Evolutionary conservation across 2,888 invertebrate genomes (phyloP).

Genomic region (Saturnia pavonia): DNA sequence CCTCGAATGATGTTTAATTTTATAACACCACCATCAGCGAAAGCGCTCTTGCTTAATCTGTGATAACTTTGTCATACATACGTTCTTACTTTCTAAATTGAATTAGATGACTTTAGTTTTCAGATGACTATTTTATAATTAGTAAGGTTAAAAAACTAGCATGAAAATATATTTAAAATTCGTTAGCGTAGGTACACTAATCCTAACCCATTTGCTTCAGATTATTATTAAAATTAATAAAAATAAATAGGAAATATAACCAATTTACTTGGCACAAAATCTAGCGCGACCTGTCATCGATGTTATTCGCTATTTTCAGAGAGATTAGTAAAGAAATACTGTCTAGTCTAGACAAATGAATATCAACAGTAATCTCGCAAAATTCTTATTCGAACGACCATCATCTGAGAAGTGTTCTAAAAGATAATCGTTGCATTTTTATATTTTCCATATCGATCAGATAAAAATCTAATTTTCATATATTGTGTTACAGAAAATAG

Average conservation of each 20-base stretch:
- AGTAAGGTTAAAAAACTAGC: not conserved
- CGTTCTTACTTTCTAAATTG: not conserved
- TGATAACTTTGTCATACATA: no score
- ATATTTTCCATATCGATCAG: not conserved
- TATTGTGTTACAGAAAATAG: not conserved
- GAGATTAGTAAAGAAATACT: constrained; percentile 8
- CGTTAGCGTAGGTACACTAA: not conserved
- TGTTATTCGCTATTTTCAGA: constrained; percentile 6
- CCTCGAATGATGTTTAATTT: not conserved
- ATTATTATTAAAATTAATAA: constrained; percentile 1
- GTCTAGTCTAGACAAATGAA: constrained; percentile 4
- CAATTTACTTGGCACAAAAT: constrained; percentile 11
- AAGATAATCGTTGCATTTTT: not conserved
- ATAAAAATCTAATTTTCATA: not conserved
- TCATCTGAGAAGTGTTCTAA: not conserved
- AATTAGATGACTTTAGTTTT: not conserved
- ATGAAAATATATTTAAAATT: not conserved
- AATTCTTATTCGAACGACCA: not conserved
- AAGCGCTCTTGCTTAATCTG: no score
- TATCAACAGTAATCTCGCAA: not conserved
- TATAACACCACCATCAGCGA: not conserved
- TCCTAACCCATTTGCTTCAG: not conserved
- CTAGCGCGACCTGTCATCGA: constrained; percentile 7
- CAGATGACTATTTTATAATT: not conserved
- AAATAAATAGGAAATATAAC: not conserved